Evolutionary conservation across 2,888 invertebrate genomes (phyloP).

Genomic region (Coremacera marginata): DNA sequence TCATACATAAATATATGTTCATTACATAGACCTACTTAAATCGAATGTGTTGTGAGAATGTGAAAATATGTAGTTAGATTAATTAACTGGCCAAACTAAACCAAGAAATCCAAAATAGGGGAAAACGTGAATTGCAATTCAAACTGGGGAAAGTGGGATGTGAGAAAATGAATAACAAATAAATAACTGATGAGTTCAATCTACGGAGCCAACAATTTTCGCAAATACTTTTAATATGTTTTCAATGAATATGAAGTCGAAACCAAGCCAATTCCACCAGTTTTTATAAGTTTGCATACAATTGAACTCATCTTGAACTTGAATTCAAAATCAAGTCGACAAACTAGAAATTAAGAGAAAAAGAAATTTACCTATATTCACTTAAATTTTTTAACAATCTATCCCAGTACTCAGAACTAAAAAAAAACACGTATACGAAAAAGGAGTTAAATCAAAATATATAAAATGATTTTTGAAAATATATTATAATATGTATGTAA

Average conservation of each 20-base stretch:
- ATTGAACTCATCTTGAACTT: conserved; percentile 28
- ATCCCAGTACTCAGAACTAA: conserved; percentile 71
- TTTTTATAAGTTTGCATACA: background rate
- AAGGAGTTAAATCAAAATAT: conserved; percentile 43
- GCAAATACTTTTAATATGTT: background rate
- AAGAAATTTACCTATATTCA: conserved; percentile 68
- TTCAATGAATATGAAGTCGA: background rate
- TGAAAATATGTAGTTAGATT: background rate
- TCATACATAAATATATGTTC: background rate
- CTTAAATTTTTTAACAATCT: conserved; percentile 71
- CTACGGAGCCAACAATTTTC: background rate
- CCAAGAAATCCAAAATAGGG: conserved; percentile 17
- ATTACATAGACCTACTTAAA: background rate
- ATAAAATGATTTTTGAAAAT: conserved; percentile 42
- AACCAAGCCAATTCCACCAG: background rate
- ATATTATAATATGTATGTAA: too few species aligned
- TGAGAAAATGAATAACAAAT: conserved; percentile 6
- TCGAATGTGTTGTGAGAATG: background rate
- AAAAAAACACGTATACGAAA: conserved; percentile 59
- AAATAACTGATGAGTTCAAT: conserved; percentile 29
- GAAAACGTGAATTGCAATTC: conserved; percentile 27
- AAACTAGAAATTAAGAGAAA: conserved; percentile 26
- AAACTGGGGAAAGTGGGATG: conserved; percentile 20
- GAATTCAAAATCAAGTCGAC: conserved; percentile 19
- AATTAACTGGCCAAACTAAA: conserved; percentile 27